These are phyloP conservation scores for Ligdia adustata DNA, from an alignment of 2,888 invertebrate species.

Conservation along the genomic window DNA sequence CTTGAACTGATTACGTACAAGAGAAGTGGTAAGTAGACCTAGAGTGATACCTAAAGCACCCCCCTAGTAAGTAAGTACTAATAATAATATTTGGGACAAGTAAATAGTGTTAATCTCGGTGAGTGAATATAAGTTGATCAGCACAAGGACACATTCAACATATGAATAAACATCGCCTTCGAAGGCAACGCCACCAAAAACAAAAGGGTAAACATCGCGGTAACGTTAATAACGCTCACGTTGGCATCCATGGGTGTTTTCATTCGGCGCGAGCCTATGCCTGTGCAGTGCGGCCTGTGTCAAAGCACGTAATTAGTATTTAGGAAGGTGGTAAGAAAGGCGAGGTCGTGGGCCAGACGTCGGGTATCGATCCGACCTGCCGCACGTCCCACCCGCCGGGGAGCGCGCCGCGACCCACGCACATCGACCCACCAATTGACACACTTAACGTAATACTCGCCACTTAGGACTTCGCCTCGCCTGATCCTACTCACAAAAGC, in stretches of 20 bases:
- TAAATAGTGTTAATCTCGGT: background rate
- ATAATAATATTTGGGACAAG: too few species aligned
- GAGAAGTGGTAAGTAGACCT: too few species aligned
- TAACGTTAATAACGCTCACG: slow-evolving; percentile 73
- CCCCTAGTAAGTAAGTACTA: too few species aligned
- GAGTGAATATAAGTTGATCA: slow-evolving; percentile 19
- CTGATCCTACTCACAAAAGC: slow-evolving; percentile 53
- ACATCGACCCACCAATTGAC: slow-evolving; percentile 82
- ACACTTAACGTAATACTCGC: slow-evolving; percentile 81
- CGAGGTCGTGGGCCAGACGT: slow-evolving; percentile 86
- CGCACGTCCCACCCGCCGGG: slow-evolving; percentile 68
- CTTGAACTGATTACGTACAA: slow-evolving; percentile 18
- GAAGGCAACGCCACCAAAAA: slow-evolving; percentile 59
- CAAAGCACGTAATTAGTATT: slow-evolving; percentile 85
- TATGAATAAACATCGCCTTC: slow-evolving; percentile 48
- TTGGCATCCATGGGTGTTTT: slow-evolving; percentile 74
- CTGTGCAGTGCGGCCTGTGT: slow-evolving; percentile 81
- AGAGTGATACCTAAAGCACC: too few species aligned
- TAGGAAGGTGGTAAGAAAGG: slow-evolving; percentile 84
- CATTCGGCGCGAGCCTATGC: slow-evolving; percentile 73
- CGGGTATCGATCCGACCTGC: slow-evolving; percentile 87
- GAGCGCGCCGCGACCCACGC: slow-evolving; percentile 71
- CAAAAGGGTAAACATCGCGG: slow-evolving; percentile 59
- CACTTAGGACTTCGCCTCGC: slow-evolving; percentile 67
- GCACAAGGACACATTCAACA: slow-evolving; percentile 42